Evolutionary conservation across 2,113 vertebrate species (phyloP).

Genomic region (Felis catus): F.catus_Fca126_mat1.0 CM031426.1:36148001-36148500

Average conservation of each 20-base stretch:
- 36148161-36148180: not conserved
- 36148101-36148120: not conserved
- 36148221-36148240: not conserved
- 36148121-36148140: not conserved
- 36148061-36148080: not conserved
- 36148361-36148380: not conserved
- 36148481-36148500: not conserved
- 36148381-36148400: not conserved
- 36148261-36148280: not conserved
- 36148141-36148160: not conserved
- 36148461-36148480: not conserved
- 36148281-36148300: not conserved
- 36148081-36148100: not conserved
- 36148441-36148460: not conserved
- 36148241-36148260: not conserved
- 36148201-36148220: not conserved
- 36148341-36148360: not conserved
- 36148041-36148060: not conserved
- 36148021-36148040: not conserved
- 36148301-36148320: not conserved
- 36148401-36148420: not conserved
- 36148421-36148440: not conserved
- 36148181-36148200: constrained; percentile 19
- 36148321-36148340: not conserved
- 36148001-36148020: not conserved